These are phyloP conservation scores for Drosophila jambulina DNA, from an alignment of 1,140 invertebrate genomes.

Conservation along the genomic window DNA sequence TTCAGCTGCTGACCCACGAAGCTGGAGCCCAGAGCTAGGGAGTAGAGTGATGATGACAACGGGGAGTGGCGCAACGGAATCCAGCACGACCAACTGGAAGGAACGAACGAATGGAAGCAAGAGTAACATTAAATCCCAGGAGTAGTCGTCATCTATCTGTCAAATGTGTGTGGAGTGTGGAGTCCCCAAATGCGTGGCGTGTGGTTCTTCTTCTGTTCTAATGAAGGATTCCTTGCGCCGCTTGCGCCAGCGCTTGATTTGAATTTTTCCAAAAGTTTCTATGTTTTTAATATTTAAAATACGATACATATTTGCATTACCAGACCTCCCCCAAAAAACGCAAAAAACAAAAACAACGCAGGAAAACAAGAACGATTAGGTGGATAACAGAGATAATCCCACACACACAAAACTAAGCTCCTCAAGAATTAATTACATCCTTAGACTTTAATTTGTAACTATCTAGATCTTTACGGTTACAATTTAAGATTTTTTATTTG, in stretches of 20 bases:
- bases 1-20: conserved; percentile 42
- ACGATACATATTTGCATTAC: conserved; percentile 78
- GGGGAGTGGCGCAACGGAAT: conserved; percentile 57
- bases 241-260: conserved; percentile 74
- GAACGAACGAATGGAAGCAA: conserved; percentile 4
- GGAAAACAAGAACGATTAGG: conserved; percentile 18
- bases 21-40: conserved; percentile 29
- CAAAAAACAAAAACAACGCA: conserved; percentile 38
- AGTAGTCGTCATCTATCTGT: conserved; percentile 41
- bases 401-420: conserved; percentile 61
- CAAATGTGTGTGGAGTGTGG: conserved; percentile 32
- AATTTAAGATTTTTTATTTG: conserved; percentile 82
- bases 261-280: conserved; percentile 78
- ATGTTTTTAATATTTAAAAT: conserved; percentile 73
- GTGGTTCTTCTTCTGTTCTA: conserved; percentile 47
- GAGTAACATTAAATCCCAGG: conserved; percentile 7
- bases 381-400: conserved; percentile 12
- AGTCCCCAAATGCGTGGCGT: conserved; percentile 22
- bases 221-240: conserved; percentile 60
- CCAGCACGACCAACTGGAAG: conserved; percentile 24
- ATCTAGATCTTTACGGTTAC: conserved; percentile 81
- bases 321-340: conserved; percentile 37
- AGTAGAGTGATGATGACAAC: conserved; percentile 54
- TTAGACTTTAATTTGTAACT: conserved; percentile 82
- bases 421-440: conserved; percentile 79